Conservation (phyloP, 2,797 vertebrate genomes). For the Austrolebias charrua region DNA sequence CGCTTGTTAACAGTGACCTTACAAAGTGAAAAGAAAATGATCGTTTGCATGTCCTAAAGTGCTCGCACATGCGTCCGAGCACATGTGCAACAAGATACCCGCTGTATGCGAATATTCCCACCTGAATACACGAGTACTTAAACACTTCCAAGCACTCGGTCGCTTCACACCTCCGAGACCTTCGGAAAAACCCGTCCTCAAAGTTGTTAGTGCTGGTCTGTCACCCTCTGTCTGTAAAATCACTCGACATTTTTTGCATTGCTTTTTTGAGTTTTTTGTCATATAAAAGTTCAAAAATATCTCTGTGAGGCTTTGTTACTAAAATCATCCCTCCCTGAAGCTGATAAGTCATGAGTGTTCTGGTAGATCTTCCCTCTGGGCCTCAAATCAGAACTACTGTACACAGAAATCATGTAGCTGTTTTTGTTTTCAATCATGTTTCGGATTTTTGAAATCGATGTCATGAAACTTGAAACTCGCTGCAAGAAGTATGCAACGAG, state of each 20-base stretch:
- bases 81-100: slow-evolving; percentile 26
- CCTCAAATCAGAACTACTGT: neutral
- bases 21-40: slow-evolving; percentile 61
- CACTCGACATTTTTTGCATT: neutral
- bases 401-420: neutral
- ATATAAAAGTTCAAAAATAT: slow-evolving; percentile 5
- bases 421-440: slow-evolving; percentile 20
- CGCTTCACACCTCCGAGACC: slow-evolving; percentile 61
- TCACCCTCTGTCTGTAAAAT: slow-evolving; percentile 35
- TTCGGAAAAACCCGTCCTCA: slow-evolving; percentile 65
- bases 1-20: slow-evolving; percentile 67
- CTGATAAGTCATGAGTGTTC: slow-evolving; percentile 10
- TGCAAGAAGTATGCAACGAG: neutral
- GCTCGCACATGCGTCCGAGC: slow-evolving; percentile 26
- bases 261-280: neutral
- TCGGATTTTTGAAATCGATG: neutral
- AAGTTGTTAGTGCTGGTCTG: slow-evolving; percentile 55
- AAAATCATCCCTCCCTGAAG: slow-evolving; percentile 19
- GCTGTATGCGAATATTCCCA: slow-evolving; percentile 48
- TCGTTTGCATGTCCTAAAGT: slow-evolving; percentile 52
- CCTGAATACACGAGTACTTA: slow-evolving; percentile 44
- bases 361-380: slow-evolving; percentile 19
- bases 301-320: slow-evolving; percentile 24
- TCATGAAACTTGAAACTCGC: slow-evolving; percentile 4
- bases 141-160: slow-evolving; percentile 39